phyloP scores from a whole-genome alignment of 2,797 vertebrate genomes.

The Apogon hyalosoma region DNA sequence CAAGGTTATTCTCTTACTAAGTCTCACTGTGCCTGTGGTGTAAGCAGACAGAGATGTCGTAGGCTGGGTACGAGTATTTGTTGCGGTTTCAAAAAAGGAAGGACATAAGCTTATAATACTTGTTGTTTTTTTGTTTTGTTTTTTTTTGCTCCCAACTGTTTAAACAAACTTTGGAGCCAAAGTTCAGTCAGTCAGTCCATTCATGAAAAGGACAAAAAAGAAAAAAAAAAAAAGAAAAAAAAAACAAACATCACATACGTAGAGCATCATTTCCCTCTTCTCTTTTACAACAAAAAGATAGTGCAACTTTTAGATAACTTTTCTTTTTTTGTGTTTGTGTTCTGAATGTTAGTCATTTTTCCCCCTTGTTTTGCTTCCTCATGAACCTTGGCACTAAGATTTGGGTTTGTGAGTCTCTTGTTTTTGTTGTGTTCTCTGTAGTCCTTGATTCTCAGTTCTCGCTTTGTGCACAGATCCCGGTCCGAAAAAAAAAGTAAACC shows the following conservation, averaged over 20 bases:
- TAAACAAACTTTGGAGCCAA: slow-evolving; percentile 78
- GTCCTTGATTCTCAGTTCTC: slow-evolving; percentile 75
- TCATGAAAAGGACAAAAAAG: slow-evolving; percentile 80
- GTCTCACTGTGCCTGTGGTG: slow-evolving; percentile 79
- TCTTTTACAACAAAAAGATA: slow-evolving; percentile 87
- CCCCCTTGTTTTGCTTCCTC: slow-evolving; percentile 83
- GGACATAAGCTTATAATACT: slow-evolving; percentile 80
- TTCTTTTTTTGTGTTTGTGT: slow-evolving; percentile 74
- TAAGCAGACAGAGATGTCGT: slow-evolving; percentile 76
- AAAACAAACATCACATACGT: slow-evolving; percentile 72
- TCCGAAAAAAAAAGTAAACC: slow-evolving; percentile 62
- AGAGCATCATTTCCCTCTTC: slow-evolving; percentile 85
- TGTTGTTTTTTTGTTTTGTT: slow-evolving; percentile 24
- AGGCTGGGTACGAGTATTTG: slow-evolving; percentile 84
- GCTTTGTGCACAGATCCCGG: slow-evolving; percentile 86
- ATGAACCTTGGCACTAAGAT: slow-evolving; percentile 95
- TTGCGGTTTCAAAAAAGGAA: slow-evolving; percentile 76
- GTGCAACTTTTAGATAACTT: slow-evolving; percentile 91
- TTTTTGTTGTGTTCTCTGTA: slow-evolving; percentile 72
- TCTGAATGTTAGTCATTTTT: slow-evolving; percentile 85
- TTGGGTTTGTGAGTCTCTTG: slow-evolving; percentile 82
- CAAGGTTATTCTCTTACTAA: slow-evolving; percentile 67
- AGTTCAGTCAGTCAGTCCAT: slow-evolving; percentile 78
- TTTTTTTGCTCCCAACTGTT: slow-evolving; percentile 78
- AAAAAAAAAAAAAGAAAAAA: slow-evolving; percentile 32